Evolutionary conservation across 2,888 invertebrate species (phyloP).

Genomic region (Aleiodes leptofemur): DNA sequence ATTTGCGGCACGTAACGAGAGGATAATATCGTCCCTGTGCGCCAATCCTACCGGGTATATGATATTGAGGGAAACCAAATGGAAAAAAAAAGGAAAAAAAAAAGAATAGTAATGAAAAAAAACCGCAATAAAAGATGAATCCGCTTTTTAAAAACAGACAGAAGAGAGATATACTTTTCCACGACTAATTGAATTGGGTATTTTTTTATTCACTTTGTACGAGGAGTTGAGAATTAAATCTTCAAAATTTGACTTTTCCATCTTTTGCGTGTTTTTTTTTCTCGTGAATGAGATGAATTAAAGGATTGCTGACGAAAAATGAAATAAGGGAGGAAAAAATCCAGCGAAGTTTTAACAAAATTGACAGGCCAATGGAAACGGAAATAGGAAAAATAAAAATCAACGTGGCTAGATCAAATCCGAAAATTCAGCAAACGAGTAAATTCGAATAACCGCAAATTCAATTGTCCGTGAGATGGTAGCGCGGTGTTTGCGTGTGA

Average conservation of each 20-base stretch:
- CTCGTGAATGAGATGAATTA: too few relatives aligned
- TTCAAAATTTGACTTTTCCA: too few relatives aligned
- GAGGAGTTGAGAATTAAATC: too few relatives aligned
- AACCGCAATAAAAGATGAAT: conserved; percentile 14
- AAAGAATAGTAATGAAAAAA: conserved; percentile 3
- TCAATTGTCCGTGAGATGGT: conserved; percentile 7
- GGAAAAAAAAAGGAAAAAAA: neutral
- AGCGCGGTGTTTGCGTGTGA: neutral
- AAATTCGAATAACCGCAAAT: neutral
- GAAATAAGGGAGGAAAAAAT: too few relatives aligned
- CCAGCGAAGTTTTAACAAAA: too few relatives aligned
- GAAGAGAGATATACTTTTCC: neutral
- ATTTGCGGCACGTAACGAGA: conserved; percentile 30
- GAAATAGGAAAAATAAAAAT: too few relatives aligned
- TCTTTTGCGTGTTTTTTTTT: too few relatives aligned
- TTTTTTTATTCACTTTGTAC: neutral
- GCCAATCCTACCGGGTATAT: conserved; percentile 24
- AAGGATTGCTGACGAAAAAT: too few relatives aligned
- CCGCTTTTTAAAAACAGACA: neutral
- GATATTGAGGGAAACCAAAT: conserved; percentile 15
- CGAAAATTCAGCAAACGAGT: neutral
- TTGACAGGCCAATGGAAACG: too few relatives aligned
- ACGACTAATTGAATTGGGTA: neutral
- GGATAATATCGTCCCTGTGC: conserved; percentile 24
- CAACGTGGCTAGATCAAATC: too few relatives aligned